These are phyloP conservation scores for Melanotus villosus DNA, from an alignment of 2,888 invertebrate genomes.

Conservation along the genomic window DNA sequence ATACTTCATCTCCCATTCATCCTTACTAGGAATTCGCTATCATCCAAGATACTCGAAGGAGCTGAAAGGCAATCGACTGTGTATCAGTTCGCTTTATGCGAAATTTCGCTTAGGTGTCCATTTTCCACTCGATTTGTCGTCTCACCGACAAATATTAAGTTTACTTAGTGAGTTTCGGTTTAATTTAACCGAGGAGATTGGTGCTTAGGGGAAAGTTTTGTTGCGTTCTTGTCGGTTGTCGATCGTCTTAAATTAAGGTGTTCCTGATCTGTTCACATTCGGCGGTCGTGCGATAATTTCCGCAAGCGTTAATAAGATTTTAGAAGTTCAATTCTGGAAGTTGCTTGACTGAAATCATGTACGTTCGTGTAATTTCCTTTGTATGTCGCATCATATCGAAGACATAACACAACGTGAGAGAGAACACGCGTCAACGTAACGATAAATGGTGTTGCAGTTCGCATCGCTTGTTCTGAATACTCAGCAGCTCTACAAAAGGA, in stretches of 20 bases:
- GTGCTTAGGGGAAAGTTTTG: background rate
- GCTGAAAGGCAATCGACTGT: slow-evolving; percentile 6
- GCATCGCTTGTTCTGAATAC: slow-evolving; percentile 9
- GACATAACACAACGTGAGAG: background rate
- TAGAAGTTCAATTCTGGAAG: slow-evolving; percentile 6
- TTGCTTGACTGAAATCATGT: slow-evolving; percentile 5
- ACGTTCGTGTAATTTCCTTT: slow-evolving; percentile 17
- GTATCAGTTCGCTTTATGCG: slow-evolving; percentile 8
- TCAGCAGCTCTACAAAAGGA: slow-evolving; percentile 3
- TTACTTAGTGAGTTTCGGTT: slow-evolving; percentile 15
- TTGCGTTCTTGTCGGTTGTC: no score
- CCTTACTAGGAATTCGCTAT: background rate
- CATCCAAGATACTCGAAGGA: background rate
- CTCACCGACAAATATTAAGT: slow-evolving; percentile 19
- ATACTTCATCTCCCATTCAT: background rate
- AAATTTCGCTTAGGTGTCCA: slow-evolving; percentile 27
- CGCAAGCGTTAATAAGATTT: slow-evolving; percentile 16
- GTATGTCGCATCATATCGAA: slow-evolving; percentile 2
- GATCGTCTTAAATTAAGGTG: slow-evolving; percentile 16
- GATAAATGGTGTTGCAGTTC: slow-evolving; percentile 8
- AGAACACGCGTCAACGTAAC: slow-evolving; percentile 4
- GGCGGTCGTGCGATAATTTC: slow-evolving; percentile 10
- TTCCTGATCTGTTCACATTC: slow-evolving; percentile 18
- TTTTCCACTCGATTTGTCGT: slow-evolving; percentile 17
- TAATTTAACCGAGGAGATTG: slow-evolving; percentile 13